Evolutionary conservation across 35 echinoderm and acorn worm species (phyloP), one percentile per base, ranked within the genome.

Genomic region (Ptychodera flava): DNA sequence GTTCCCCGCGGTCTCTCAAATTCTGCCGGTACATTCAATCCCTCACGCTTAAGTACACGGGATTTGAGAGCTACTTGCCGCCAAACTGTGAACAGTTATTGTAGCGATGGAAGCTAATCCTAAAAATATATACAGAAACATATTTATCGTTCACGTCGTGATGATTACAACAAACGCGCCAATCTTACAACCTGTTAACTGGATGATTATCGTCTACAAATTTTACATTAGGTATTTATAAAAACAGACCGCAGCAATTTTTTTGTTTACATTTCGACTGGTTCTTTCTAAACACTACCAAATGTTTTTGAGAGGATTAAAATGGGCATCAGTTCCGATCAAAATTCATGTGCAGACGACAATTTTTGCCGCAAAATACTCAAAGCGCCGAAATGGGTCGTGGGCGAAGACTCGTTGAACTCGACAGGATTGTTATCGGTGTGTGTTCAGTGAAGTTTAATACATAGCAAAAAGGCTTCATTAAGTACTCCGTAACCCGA

Each of bases 381-480:
- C 22, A 6, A 22, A 22, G 45, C 45, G 45, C 45, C 6, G 22
- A 64, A 64, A 64, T 64, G 45, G 22, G 22, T 64, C 45, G 22
- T 64, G 45, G 45, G 45, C 45, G 22, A 64, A 22, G 22, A 64
- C 45, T 6, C 45, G 22, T 64, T 64, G 6, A 6, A 64, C 22
- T 64, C 45, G 45, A 64, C 45, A 64, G 45, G 45, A 64, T 22
- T 64, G 45, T 64, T 64, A 64, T 64, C 45, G 22, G 45, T 64
- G 45, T 64, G 45, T 22, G 45, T 64, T 64, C 45, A 22, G 45
- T 64, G 22, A 64, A 64, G 45, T 64, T 64, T 64, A 64, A 64
- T 64, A 64, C 45, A 64, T 64, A 64, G 45, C 45, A 64, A 64
- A 64, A 64, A 64, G 45, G 45, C 45, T 64, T 64, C 45, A 64